phyloP scores from a whole-genome alignment of 2,797 vertebrate species.

The Phyllotis vaccarum region DNA sequence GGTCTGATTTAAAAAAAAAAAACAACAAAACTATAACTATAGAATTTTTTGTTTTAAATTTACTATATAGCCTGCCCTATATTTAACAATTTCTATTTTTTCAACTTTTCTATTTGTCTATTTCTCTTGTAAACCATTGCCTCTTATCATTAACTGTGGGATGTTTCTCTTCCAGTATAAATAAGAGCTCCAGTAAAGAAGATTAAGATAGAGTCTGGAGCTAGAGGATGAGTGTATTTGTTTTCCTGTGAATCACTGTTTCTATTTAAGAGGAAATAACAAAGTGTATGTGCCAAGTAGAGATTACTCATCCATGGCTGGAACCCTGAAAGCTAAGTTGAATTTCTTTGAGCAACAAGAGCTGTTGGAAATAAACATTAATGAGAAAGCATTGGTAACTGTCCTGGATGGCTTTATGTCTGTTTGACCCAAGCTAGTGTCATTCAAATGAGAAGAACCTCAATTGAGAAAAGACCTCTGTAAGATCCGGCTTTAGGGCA shows the following conservation, averaged over 20 bases:
- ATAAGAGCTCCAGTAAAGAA: neutral
- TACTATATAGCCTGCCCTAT: neutral
- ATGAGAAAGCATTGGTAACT: slow-evolving; percentile 21
- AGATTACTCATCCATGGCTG: slow-evolving; percentile 8
- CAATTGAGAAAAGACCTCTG: neutral
- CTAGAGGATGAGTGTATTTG: neutral
- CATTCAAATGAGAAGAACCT: neutral
- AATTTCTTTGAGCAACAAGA: slow-evolving; percentile 59
- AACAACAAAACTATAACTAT: slow-evolving; percentile 27
- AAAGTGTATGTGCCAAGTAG: neutral
- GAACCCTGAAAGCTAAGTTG: neutral
- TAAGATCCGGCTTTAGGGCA: neutral
- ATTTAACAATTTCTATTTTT: slow-evolving; percentile 40
- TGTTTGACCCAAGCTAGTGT: neutral
- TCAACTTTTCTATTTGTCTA: neutral
- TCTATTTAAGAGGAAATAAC: neutral
- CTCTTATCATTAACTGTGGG: slow-evolving; percentile 21
- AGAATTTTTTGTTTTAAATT: slow-evolving; percentile 28
- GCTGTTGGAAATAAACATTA: slow-evolving; percentile 41
- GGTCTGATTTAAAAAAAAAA: too few relatives aligned
- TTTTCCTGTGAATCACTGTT: neutral
- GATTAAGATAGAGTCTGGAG: neutral
- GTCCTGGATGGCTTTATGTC: neutral
- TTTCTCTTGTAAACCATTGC: slow-evolving; percentile 16
- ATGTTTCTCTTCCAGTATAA: slow-evolving; percentile 31